A percentile compares a stretch with the other conserved stretches of the same genome.
These are phyloP conservation scores for Synergus laeviventris DNA, from an alignment of 2,888 invertebrate genomes.

Conservation along the genomic window DNA sequence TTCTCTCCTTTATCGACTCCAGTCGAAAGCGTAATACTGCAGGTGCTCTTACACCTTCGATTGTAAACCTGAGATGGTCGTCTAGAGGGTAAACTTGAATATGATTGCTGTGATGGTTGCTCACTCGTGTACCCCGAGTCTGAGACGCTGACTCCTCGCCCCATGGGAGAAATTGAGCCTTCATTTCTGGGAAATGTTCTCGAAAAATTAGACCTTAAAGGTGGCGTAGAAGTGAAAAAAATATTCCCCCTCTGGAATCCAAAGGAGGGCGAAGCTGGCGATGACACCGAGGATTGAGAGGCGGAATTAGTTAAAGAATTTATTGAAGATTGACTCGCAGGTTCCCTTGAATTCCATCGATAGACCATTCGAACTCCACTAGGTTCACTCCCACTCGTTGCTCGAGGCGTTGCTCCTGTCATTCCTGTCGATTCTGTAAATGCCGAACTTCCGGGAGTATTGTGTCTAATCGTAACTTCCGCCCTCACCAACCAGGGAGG, in stretches of 20 bases:
- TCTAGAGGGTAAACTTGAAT: conserved; percentile 66
- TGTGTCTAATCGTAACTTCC: conserved; percentile 81
- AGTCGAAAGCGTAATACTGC: conserved; percentile 82
- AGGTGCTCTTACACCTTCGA: conserved; percentile 82
- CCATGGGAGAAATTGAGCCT: conserved; percentile 54
- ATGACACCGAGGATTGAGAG: conserved; percentile 2
- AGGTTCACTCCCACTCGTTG: conserved; percentile 72
- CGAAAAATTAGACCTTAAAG: conserved; percentile 57
- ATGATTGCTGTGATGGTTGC: conserved; percentile 75
- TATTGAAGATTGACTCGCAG: conserved; percentile 35
- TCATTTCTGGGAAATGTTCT: conserved; percentile 60
- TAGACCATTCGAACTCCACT: conserved; percentile 78
- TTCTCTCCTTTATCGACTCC: conserved; percentile 70
- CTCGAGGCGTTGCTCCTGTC: conserved; percentile 65
- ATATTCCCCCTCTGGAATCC: conserved; percentile 78
- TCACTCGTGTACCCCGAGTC: conserved; percentile 80
- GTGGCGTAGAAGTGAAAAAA: conserved; percentile 78
- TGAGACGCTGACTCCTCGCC: conserved; percentile 58
- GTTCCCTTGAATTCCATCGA: conserved; percentile 74
- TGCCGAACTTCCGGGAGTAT: conserved; percentile 67
- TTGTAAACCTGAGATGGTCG: conserved; percentile 74
- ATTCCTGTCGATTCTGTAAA: conserved; percentile 32
- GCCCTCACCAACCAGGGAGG: conserved; percentile 85
- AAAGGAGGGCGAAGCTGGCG: conserved; percentile 59
- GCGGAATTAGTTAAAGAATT: background rate